These are phyloP conservation scores for Odontophorus gujanensis DNA, from an alignment of 2,113 vertebrate species.

Conservation along the genomic window DNA sequence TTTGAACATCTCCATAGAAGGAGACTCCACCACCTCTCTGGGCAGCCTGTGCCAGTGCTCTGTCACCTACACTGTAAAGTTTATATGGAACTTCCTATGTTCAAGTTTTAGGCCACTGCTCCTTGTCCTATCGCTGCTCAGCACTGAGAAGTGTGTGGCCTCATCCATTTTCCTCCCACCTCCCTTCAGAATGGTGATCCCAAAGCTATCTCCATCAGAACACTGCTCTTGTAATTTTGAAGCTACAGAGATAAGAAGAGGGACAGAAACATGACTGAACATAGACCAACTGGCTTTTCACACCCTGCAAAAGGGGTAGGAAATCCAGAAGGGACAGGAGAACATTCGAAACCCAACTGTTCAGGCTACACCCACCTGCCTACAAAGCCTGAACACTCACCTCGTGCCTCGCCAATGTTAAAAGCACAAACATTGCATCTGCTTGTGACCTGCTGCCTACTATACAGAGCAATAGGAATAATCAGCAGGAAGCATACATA, in stretches of 20 bases:
- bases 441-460: neutral
- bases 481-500: neutral
- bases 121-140: too few relatives aligned
- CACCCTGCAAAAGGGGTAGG: neutral
- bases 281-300: neutral
- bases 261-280: neutral
- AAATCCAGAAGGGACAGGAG: neutral
- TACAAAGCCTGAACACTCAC: fast-evolving
- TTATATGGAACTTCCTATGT: too few relatives aligned
- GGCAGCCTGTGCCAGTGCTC: too few relatives aligned
- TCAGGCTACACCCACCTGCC: neutral
- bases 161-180: too few relatives aligned
- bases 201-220: neutral
- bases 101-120: too few relatives aligned
- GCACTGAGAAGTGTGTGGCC: too few relatives aligned
- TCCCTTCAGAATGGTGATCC: too few relatives aligned
- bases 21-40: too few relatives aligned
- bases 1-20: too few relatives aligned
- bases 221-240: neutral
- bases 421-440: neutral
- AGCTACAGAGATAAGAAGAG: fast-evolving
- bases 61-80: too few relatives aligned
- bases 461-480: neutral
- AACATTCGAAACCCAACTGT: neutral
- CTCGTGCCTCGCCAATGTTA: neutral